Conservation (phyloP, 2,797 vertebrate species). For the Hippopotamyrus pictus region DNA sequence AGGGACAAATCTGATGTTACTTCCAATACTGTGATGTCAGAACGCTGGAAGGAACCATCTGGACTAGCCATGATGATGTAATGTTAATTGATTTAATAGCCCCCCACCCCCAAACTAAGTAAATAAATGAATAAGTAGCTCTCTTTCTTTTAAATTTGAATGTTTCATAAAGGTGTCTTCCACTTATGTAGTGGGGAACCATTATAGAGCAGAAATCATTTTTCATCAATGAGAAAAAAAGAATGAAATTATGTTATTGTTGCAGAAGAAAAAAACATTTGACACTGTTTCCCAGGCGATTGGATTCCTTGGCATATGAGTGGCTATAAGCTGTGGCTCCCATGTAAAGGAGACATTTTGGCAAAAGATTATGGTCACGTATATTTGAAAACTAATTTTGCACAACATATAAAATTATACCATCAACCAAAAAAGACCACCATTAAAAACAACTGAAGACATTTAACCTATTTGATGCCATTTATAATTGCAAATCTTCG, state of each 20-base stretch:
- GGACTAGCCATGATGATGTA: background rate
- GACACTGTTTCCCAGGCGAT: background rate
- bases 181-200: conserved; percentile 2
- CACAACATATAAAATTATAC: background rate
- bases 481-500: background rate
- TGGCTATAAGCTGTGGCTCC: conserved; percentile 18
- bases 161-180: background rate
- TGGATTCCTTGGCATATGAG: conserved; percentile 26
- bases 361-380: background rate
- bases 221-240: background rate
- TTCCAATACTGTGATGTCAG: conserved; percentile 32
- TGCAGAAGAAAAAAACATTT: background rate
- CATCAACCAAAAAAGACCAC: background rate
- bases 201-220: background rate
- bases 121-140: background rate
- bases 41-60: conserved; percentile 27
- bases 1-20: conserved; percentile 38
- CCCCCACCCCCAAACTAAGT: background rate
- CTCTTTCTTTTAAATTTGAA: background rate
- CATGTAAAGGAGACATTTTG: background rate
- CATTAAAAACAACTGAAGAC: background rate
- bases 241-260: background rate
- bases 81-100: background rate
- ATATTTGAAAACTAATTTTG: background rate
- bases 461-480: conserved; percentile 9